Base-by-base conservation (phyloP, 2,113 vertebrate species). In the Danio rerio region DNA sequence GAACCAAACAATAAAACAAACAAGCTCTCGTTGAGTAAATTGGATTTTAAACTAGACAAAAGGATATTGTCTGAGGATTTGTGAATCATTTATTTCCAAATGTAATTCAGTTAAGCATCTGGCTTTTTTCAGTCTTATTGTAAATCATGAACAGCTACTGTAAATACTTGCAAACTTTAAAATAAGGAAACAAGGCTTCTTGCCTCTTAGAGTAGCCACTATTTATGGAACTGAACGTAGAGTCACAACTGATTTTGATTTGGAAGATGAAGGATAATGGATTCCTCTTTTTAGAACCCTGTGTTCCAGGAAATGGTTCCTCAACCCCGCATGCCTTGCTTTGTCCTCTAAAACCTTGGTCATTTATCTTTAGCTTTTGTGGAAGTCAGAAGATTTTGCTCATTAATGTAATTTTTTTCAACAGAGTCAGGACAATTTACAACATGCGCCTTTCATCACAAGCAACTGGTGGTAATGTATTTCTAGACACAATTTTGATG, bases 221-320 rank as follows among this genome's bases (percentile, higher is more conserved):
- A 47, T 85, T 81, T 76, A 21, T 75, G 78, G 81, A 83, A 85
- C 78, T 81, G 82, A 53, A 83, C 79, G 63, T 20, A 73, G 65
- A 68, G 89, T 84, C 58, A 50, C 77, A 84, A 88, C 85, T 75
- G 83, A 78, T 74, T 83, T 82, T 83, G 56, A 86, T 72, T 83
- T 11, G 50, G 43, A 15, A 52, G 18, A 82, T 70, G 87, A 40
- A 61, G 42, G 78, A 89, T 84, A 88, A 83, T 82, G 80, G 45
- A 81, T 6, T 10, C 43, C 73, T 40, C 73, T 58, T 76, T 43
- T 62, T 74, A 83, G 87, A 82, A 87, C 87, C 87, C 84, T 85
- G 86, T 75, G 6, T 71, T 69, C 80, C 76, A 74, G 82, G 75
- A 84, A 71, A 43, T 72, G 9, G 16, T 56, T 13, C 4, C 8